Evolutionary conservation across 2,888 invertebrate species (phyloP), one percentile per base, ranked within the genome.

Genomic region (Phengaris arion): DNA sequence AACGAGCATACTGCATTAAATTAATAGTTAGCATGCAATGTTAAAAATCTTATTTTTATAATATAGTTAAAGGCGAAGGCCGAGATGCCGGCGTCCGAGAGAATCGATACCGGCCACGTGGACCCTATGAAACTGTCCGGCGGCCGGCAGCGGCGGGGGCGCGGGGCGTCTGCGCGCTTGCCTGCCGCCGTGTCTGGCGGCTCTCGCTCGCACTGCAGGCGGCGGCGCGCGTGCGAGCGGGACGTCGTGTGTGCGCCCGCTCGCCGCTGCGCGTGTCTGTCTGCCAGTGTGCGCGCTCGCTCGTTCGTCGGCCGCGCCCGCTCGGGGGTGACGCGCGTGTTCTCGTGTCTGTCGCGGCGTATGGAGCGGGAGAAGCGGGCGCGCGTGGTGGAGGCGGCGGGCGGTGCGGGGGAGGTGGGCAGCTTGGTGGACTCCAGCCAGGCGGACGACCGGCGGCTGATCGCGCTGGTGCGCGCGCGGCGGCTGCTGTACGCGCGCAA

Each of bases 261-360:
- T 85, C 85, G 90, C 86, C 84, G 82, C 84, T 89, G 90, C 90
- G 91, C 92, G 89, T 86, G 91, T 87, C 82, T 91, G 92, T 89
- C 82, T 91, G 92, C 85, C 85, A 85, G 78, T 79, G 80, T 92
- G 92, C 89, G 90, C 90, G 89, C 78, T 83, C 82, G 72, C 87
- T 85, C 87, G 91, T 88, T 79, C 82, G 88, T 79, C 76, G 79
- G 83, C 83, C 83, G 87, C 83, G 78, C 83, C 82, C 85, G 87
- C 74, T 79, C 82, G 80, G 84, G 81, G 77, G 83, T 82, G 86
- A 86, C 87, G 87, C 85, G 83, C 80, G 75, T 75, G 59, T 54
- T 68, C 45, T 46, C 45, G 68, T 46, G 46, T 46, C 68, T 45
- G 68, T 35, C 3, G 68, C 12, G 46, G 46, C 46, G 77, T 64